Conservation (phyloP, 2,113 vertebrate species). For the Pedionomus torquatus region DNA sequence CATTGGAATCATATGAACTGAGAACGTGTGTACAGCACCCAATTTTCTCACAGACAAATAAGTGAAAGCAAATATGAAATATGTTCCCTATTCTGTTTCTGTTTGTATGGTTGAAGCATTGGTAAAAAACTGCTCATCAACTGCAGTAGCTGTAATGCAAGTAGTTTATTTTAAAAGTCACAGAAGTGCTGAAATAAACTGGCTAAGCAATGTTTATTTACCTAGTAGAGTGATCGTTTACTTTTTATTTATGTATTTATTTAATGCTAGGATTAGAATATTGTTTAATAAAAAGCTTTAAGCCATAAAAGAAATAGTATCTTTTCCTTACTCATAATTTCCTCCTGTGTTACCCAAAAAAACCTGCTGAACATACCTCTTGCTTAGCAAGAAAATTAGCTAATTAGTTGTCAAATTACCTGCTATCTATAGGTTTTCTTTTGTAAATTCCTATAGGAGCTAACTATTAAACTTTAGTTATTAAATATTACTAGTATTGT, state of each 20-base stretch:
- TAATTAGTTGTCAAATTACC: neutral
- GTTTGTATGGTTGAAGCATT: neutral
- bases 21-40: neutral
- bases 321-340: neutral
- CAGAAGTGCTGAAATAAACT: neutral
- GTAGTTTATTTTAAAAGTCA: neutral
- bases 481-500: neutral
- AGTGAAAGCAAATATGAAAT: neutral
- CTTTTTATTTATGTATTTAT: neutral
- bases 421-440: neutral
- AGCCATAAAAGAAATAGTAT: neutral
- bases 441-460: neutral
- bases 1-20: accelerated
- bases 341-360: neutral
- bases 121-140: neutral
- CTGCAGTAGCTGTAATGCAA: neutral
- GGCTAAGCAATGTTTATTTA: neutral
- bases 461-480: neutral
- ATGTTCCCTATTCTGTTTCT: neutral
- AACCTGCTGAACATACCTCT: neutral
- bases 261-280: neutral
- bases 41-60: neutral
- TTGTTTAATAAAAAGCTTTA: neutral
- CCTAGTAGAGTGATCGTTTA: neutral
- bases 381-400: neutral